Evolutionary conservation across 2,888 invertebrate species (phyloP).

Genomic region (Drosophila flavopinicola): DNA sequence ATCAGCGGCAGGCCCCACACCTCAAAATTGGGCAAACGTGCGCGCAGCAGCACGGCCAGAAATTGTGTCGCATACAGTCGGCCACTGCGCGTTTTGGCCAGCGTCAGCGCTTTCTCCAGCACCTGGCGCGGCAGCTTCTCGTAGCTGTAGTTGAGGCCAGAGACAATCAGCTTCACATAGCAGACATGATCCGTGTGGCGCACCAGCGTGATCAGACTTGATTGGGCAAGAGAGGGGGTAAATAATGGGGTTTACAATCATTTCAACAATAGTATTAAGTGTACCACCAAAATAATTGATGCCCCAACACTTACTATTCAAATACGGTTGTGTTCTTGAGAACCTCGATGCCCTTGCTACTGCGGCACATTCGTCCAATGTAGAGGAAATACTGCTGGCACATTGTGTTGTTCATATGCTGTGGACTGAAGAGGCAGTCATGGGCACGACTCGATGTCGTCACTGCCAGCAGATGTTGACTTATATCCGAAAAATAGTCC

Average conservation of each 20-base stretch:
- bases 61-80: constrained; percentile 96
- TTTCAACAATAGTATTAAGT: too few relatives aligned
- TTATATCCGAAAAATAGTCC: constrained; percentile 92
- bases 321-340: constrained; percentile 91
- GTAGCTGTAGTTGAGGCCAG: constrained; percentile 94
- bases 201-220: constrained; percentile 91
- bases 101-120: constrained; percentile 84
- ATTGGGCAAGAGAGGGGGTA: neutral
- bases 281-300: too few relatives aligned
- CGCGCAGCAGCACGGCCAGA: constrained; percentile 92
- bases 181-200: constrained; percentile 94
- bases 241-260: too few relatives aligned
- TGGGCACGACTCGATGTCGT: constrained; percentile 91
- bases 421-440: constrained; percentile 94
- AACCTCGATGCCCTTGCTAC: constrained; percentile 88
- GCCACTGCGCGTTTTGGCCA: constrained; percentile 85
- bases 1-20: constrained; percentile 95
- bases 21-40: constrained; percentile 89
- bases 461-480: constrained; percentile 90
- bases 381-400: constrained; percentile 98
- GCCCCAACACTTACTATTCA: constrained; percentile 89
- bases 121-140: constrained; percentile 87
- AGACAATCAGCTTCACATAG: constrained; percentile 96
- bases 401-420: constrained; percentile 94
- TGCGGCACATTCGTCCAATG: constrained; percentile 93